A percentile compares a stretch with the other conserved stretches of the same genome.
Conservation (phyloP, 2,113 vertebrate species). For the Montifringilla adamsi region DNA sequence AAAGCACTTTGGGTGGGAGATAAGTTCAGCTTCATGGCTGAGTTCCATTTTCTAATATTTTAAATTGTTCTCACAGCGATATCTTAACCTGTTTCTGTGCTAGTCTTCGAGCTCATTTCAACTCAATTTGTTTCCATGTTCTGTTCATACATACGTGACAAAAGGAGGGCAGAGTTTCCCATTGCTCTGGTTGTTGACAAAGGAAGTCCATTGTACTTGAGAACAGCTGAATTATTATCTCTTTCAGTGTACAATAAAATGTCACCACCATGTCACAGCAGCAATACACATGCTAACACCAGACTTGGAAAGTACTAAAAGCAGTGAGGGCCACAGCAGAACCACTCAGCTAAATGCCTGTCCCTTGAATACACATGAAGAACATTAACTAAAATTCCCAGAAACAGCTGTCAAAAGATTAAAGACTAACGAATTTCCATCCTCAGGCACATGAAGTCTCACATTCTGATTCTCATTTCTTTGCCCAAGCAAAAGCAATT, state of each 20-base stretch:
- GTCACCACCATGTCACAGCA: neutral
- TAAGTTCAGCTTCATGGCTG: neutral
- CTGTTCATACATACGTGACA: neutral
- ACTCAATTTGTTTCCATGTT: neutral
- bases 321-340: neutral
- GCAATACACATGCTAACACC: neutral
- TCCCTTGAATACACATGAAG: neutral
- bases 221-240: slow-evolving; percentile 32
- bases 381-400: neutral
- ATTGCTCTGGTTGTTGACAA: neutral
- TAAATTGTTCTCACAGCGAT: neutral
- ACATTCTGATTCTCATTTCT: neutral
- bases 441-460: neutral
- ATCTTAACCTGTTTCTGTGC: neutral
- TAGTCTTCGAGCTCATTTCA: neutral
- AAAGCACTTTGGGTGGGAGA: neutral
- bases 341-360: neutral
- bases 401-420: neutral
- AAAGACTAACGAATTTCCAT: neutral
- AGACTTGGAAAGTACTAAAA: neutral
- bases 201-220: neutral
- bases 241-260: neutral
- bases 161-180: slow-evolving; percentile 6
- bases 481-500: neutral
- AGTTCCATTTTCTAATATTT: neutral